phyloP scores from a whole-genome alignment of 2,113 vertebrate genomes.

The Hypocryptadius cinnamomeus region DNA sequence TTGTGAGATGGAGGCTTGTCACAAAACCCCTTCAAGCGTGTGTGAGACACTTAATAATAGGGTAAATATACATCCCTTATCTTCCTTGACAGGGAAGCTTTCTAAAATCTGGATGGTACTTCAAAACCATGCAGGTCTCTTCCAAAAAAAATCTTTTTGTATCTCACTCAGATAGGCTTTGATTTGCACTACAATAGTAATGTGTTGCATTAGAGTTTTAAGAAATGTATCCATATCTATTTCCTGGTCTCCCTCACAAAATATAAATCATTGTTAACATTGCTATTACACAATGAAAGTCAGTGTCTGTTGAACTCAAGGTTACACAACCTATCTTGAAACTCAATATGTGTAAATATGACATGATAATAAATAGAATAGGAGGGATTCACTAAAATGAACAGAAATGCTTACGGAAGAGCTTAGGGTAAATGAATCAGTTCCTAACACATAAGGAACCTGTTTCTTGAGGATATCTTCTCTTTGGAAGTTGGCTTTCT shows the following conservation, averaged over 20 bases:
- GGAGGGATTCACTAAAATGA: neutral
- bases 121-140: neutral
- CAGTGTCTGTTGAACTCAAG: neutral
- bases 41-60: neutral
- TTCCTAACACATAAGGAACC: neutral
- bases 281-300: neutral
- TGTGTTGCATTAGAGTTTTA: neutral
- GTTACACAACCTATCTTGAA: neutral
- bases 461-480: neutral
- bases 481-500: neutral
- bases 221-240: neutral
- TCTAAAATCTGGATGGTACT: neutral
- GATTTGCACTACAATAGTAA: neutral
- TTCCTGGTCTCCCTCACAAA: constrained; percentile 3
- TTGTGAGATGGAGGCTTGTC: neutral
- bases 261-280: neutral
- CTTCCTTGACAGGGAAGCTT: neutral
- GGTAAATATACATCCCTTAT: neutral
- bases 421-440: neutral
- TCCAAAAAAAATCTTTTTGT: neutral
- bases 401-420: neutral
- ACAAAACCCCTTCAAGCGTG: neutral
- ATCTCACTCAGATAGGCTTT: neutral
- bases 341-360: neutral
- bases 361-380: neutral